These are phyloP conservation scores for Lepus europaeus DNA, from an alignment of 2,113 vertebrate species.

Conservation along the genomic window DNA sequence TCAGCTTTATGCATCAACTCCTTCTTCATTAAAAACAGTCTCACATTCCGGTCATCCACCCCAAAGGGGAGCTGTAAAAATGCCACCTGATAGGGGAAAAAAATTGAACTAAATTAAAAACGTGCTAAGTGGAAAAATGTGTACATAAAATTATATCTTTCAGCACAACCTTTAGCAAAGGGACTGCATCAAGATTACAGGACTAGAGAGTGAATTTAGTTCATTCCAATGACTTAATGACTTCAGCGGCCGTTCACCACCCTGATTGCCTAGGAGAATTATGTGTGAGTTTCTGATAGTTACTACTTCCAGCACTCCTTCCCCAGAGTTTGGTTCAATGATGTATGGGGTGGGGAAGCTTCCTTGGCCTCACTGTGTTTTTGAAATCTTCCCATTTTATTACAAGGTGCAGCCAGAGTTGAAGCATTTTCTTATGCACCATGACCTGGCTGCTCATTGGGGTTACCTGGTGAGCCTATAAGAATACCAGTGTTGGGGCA, in stretches of 20 bases:
- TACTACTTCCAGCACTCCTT: not conserved
- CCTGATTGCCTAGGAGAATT: not conserved
- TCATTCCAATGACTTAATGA: not conserved
- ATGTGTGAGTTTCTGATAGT: not conserved
- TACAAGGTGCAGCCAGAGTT: not conserved
- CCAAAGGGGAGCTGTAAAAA: not conserved
- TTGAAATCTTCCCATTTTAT: not conserved
- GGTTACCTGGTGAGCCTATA: not conserved
- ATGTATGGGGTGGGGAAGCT: rapidly evolving
- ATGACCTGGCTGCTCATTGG: not conserved
- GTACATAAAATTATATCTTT: not conserved
- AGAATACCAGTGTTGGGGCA: not conserved
- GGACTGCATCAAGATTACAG: not conserved
- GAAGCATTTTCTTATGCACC: not conserved
- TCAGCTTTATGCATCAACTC: not conserved
- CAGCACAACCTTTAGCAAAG: not conserved
- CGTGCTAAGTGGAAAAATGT: not conserved
- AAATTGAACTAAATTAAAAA: not conserved
- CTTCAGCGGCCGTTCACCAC: not conserved
- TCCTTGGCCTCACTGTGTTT: not conserved
- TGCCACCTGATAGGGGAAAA: not conserved
- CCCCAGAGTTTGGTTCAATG: not conserved
- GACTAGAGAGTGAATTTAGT: not conserved
- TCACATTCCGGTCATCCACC: not conserved
- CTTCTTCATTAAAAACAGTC: not conserved